Evolutionary conservation across 2,797 vertebrate genomes (phyloP).

Genomic region (Amniataba percoides): DNA sequence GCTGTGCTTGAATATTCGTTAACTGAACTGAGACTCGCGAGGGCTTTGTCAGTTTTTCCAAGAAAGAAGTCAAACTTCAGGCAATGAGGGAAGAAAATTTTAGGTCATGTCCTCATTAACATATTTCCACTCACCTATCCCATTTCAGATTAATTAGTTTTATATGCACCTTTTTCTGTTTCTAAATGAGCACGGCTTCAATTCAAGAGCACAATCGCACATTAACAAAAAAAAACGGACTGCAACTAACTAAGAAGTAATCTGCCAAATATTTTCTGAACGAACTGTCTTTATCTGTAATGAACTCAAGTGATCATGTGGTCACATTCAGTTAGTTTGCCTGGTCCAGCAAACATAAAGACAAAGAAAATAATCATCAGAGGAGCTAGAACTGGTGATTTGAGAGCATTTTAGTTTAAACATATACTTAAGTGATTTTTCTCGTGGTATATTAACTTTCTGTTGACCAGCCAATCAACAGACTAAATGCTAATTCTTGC

Average conservation of each 20-base stretch:
- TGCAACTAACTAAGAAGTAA: not conserved
- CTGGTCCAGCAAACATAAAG: not conserved
- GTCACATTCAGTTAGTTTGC: too few species aligned
- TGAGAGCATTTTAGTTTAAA: too few species aligned
- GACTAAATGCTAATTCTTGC: too few species aligned
- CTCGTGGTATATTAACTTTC: not conserved
- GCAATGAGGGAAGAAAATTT: not conserved
- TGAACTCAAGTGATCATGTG: not conserved
- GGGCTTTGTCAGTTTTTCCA: not conserved
- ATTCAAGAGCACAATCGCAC: slow-evolving; percentile 9
- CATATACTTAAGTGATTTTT: too few species aligned
- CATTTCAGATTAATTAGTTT: slow-evolving; percentile 19
- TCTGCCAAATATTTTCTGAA: not conserved
- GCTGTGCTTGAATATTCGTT: slow-evolving; percentile 24
- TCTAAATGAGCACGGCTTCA: not conserved
- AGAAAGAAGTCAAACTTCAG: not conserved
- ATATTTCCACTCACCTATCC: slow-evolving; percentile 11
- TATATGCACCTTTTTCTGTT: not conserved
- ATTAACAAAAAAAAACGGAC: not conserved
- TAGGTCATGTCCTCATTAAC: slow-evolving; percentile 2
- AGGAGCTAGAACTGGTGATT: too few species aligned
- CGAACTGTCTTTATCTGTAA: not conserved
- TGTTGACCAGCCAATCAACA: too few species aligned
- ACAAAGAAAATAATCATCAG: not conserved
- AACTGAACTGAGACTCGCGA: not conserved